Conservation (phyloP, 2,888 invertebrate genomes). For the Serripes groenlandicus region DNA sequence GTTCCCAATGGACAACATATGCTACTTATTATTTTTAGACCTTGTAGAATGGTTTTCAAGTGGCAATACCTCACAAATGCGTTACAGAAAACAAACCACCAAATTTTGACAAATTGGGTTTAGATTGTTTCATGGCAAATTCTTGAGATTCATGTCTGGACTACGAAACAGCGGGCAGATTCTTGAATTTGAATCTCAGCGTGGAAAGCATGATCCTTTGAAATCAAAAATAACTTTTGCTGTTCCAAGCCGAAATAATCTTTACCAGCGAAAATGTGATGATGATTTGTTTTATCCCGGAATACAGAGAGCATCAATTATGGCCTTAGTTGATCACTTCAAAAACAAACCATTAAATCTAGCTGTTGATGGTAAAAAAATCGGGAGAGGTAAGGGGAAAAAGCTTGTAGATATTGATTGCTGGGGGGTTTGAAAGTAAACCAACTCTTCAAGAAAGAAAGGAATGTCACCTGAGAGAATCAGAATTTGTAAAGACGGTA, state of each 20-base stretch:
- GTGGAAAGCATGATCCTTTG: conserved; percentile 10
- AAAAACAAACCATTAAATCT: neutral
- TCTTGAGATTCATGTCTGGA: conserved; percentile 46
- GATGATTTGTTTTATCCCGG: neutral
- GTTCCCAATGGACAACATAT: neutral
- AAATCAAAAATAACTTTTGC: conserved; percentile 39
- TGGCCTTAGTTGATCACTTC: neutral
- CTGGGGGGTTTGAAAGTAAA: neutral
- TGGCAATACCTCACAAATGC: neutral
- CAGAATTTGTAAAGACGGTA: neutral
- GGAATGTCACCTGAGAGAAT: neutral
- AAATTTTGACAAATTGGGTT: conserved; percentile 41
- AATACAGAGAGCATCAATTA: neutral
- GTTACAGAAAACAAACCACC: neutral
- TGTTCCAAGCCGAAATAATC: neutral
- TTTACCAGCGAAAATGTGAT: neutral
- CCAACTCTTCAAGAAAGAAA: neutral
- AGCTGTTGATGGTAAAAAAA: neutral
- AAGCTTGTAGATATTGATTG: neutral
- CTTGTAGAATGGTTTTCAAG: neutral
- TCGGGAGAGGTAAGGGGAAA: neutral
- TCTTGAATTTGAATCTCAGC: neutral
- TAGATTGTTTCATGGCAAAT: conserved; percentile 44
- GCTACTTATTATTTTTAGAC: neutral
- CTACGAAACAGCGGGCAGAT: conserved; percentile 24